Base-by-base conservation (phyloP, 2,113 vertebrate species). In the Pteronura brasiliensis region DNA sequence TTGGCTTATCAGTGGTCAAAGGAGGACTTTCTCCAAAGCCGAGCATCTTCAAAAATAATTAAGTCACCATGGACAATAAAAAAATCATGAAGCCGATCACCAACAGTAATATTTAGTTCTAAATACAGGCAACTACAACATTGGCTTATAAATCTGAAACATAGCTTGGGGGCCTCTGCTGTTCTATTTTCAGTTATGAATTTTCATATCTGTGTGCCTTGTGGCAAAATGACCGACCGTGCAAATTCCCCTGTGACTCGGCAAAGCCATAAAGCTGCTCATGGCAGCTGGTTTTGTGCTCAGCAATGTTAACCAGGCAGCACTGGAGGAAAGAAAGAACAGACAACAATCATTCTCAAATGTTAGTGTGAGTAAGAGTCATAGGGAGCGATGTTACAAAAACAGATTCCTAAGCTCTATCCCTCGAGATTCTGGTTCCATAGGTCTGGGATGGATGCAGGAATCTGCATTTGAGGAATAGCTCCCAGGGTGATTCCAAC, bases 131-230 rank as follows among this genome's bases (percentile, higher is more conserved):
- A 67, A 65, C 25, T 29, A 67, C 36, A 69, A 17, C 67, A 65
- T 0, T 55, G 63, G 39, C 79, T 94, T 83, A 59, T 74, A 96
- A 47, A 88, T 95, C 39, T 57, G 31, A 74, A 95, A 74, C 18
- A 0, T 65, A 81, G 36, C 47, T 96, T 59, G 12, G 57, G 36
- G 55, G 3, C 34, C 65, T 92, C 36, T 42, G 39, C 20, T 81
- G 81, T 71, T 90, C 82, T 96, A 55, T 88, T 96, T 96, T 90
- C 89, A 59, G 57, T 88, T 83, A n/a, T 44, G 55, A 83, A 82
- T 93, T 95, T 96, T 93, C 80, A 92, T 57, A 65, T 88, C 74
- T 90, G 36, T 88, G 34, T 0, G 3, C 36, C 34, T 15, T 39
- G 52, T 84, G 90, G 57, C 95, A 92, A n/a, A 85, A 59, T 49